Percentiles rank a stretch among this genome's conserved stretches.
Conservation (phyloP, 2,888 invertebrate species). For the Ferdinandea cuprea region DNA sequence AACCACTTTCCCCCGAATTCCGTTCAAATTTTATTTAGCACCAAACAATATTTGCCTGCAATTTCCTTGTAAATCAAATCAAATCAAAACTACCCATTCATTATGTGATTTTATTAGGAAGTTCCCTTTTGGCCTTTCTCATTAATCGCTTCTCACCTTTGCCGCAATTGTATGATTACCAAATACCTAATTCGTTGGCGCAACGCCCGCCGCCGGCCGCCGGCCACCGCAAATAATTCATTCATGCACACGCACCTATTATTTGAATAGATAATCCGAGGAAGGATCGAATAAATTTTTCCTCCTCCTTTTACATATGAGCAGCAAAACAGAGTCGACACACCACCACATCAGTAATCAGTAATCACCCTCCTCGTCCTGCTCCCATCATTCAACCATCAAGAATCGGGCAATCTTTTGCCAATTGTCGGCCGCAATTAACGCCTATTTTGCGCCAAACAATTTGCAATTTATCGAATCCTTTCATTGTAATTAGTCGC, state of each 20-base stretch:
- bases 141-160: conserved; percentile 34
- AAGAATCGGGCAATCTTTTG: conserved; percentile 32
- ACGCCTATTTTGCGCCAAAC: conserved; percentile 69
- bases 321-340: background rate
- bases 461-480: conserved; percentile 74
- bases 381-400: background rate
- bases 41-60: too few species aligned
- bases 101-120: too few species aligned
- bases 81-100: too few species aligned
- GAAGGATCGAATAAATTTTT: conserved; percentile 63
- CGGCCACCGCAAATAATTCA: conserved; percentile 14
- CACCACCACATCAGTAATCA: background rate
- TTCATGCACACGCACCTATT: conserved; percentile 11
- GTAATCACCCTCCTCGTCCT: conserved; percentile 8
- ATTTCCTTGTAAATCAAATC: too few species aligned
- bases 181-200: conserved; percentile 50
- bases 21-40: too few species aligned
- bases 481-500: conserved; percentile 73
- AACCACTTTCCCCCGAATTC: too few species aligned
- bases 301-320: background rate
- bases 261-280: conserved; percentile 53
- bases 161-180: conserved; percentile 49
- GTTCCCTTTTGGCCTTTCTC: too few species aligned
- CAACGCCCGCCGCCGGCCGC: conserved; percentile 35
- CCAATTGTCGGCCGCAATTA: conserved; percentile 64